These are phyloP conservation scores for Acanthochromis polyacanthus DNA, from an alignment of 2,113 vertebrate species.

Conservation along the genomic window DNA sequence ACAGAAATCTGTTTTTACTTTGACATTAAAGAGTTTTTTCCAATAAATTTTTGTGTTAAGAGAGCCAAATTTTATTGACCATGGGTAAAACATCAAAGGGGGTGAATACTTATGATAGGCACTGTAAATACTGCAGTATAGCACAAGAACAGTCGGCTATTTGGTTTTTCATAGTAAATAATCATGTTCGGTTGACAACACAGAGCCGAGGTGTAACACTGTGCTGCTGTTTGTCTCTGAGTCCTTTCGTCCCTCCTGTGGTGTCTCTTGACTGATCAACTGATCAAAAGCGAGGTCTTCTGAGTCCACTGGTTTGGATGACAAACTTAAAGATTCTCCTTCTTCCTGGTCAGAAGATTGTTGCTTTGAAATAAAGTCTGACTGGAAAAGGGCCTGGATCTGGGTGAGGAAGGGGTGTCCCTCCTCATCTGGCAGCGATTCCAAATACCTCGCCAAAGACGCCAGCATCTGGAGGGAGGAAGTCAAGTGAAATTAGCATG, in stretches of 20 bases:
- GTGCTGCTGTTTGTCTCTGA: conserved; percentile 30
- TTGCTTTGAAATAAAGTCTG: conserved; percentile 85
- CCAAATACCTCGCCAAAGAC: conserved; percentile 91
- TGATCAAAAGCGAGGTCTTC: conserved; percentile 36
- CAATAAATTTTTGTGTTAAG: no score
- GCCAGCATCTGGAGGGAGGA: conserved; percentile 88
- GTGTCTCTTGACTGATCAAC: conserved; percentile 8
- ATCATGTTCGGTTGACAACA: conserved; percentile 72
- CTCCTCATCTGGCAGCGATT: conserved; percentile 87
- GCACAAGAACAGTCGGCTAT: neutral
- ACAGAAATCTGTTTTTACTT: no score
- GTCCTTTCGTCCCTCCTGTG: conserved; percentile 9
- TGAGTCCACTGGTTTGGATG: conserved; percentile 33
- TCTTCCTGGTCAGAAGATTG: conserved; percentile 72
- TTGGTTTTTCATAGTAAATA: conserved; percentile 75
- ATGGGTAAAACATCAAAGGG: no score
- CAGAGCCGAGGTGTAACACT: conserved; percentile 77
- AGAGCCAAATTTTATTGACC: no score
- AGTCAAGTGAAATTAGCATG: neutral
- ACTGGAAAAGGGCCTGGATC: conserved; percentile 91
- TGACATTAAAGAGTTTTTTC: no score
- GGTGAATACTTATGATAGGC: no score
- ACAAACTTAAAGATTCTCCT: conserved; percentile 30
- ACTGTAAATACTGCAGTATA: neutral
- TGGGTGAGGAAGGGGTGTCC: conserved; percentile 90